phyloP scores from a whole-genome alignment of 1,140 invertebrate genomes.

The Aphis gossypii region DNA sequence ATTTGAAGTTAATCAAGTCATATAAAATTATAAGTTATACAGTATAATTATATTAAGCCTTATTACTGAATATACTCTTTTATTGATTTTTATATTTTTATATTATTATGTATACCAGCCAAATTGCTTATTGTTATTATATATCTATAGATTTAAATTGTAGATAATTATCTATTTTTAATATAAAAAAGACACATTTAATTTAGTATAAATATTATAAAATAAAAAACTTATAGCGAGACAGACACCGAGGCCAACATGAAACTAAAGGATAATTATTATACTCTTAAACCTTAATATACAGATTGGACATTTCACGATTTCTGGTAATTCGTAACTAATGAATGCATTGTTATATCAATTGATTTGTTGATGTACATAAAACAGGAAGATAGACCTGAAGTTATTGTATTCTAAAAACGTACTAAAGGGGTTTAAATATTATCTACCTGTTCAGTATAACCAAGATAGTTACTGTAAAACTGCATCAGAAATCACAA shows the following conservation, averaged over 20 bases:
- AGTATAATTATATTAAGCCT: neutral
- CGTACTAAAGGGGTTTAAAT: neutral
- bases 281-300: neutral
- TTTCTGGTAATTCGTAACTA: neutral
- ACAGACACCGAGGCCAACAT: neutral
- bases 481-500: neutral
- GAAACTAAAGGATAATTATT: neutral
- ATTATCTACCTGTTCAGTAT: neutral
- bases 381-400: no score
- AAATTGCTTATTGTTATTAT: neutral
- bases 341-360: neutral
- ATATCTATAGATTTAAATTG: neutral
- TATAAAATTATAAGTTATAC: neutral
- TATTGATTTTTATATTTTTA: neutral
- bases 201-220: no score
- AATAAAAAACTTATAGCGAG: neutral
- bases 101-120: neutral
- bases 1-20: neutral
- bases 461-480: neutral
- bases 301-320: neutral
- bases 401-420: neutral
- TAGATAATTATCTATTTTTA: neutral
- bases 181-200: neutral
- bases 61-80: neutral
- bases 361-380: no score